Percentiles rank a stretch among this genome's conserved stretches.
phyloP scores from a whole-genome alignment of 2,113 vertebrate genomes.

The Pelobates fuscus region DNA sequence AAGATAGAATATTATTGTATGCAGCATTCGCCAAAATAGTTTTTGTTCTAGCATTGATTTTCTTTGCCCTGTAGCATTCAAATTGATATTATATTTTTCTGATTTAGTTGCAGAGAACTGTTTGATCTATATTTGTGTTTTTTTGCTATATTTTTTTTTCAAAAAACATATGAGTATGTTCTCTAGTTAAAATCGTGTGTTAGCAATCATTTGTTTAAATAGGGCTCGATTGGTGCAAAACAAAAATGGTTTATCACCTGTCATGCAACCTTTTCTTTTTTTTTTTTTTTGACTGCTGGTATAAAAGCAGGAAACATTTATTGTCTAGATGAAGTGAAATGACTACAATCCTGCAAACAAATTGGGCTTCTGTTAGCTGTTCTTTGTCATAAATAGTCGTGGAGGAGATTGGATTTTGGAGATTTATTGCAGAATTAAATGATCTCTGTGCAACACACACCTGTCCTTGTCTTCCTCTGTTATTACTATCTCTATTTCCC shows the following conservation, averaged over 20 bases:
- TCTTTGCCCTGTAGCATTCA: slow-evolving; percentile 16
- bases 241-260: slow-evolving; percentile 57
- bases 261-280: slow-evolving; percentile 40
- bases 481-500: slow-evolving; percentile 57
- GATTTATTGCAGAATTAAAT: slow-evolving; percentile 59
- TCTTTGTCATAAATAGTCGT: slow-evolving; percentile 71
- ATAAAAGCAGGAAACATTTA: slow-evolving; percentile 63
- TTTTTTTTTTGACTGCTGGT: slow-evolving; percentile 58
- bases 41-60: slow-evolving; percentile 27
- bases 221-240: slow-evolving; percentile 54
- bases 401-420: slow-evolving; percentile 64
- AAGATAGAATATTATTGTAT: slow-evolving; percentile 18
- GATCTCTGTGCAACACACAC: slow-evolving; percentile 48
- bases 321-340: slow-evolving; percentile 68
- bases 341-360: slow-evolving; percentile 69
- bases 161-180: slow-evolving; percentile 47
- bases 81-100: background rate
- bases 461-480: slow-evolving; percentile 55
- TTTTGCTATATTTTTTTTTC: slow-evolving; percentile 4
- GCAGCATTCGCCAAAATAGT: slow-evolving; percentile 22
- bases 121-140: slow-evolving; percentile 43
- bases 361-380: slow-evolving; percentile 63
- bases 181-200: slow-evolving; percentile 50
- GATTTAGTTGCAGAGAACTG: background rate
- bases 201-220: slow-evolving; percentile 60